Percentiles rank a stretch among this genome's conserved stretches.
Evolutionary conservation across 30 jellyfish, hydroid and myxozoan genomes (phyloP).

Genomic region (Aurelia sp.): DNA sequence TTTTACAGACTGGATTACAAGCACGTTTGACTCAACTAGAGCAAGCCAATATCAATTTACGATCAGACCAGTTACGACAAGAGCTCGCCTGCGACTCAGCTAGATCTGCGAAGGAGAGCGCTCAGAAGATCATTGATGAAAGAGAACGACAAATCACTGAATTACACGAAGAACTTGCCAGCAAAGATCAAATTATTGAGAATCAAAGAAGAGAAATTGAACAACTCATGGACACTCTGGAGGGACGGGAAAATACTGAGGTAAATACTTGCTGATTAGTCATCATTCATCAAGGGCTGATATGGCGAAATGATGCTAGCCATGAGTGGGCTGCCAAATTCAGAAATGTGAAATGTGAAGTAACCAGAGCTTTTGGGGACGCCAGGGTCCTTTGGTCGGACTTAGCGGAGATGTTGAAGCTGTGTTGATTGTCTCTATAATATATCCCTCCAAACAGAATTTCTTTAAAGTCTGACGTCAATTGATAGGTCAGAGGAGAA

Average conservation of each 20-base stretch:
- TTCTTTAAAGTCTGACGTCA: too few relatives aligned
- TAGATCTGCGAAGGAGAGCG: constrained; percentile 60
- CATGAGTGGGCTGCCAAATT: too few relatives aligned
- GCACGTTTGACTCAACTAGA: constrained; percentile 68
- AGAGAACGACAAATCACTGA: constrained; percentile 57
- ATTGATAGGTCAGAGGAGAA: too few relatives aligned
- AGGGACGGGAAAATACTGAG: constrained; percentile 76
- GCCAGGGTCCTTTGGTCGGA: too few relatives aligned
- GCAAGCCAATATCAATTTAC: constrained; percentile 48
- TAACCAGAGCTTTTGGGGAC: too few relatives aligned
- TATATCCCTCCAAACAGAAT: too few relatives aligned
- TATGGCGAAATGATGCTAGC: too few relatives aligned
- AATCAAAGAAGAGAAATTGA: constrained; percentile 67
- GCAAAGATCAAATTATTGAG: constrained; percentile 69
- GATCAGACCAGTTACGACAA: constrained; percentile 66
- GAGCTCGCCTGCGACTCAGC: constrained; percentile 73
- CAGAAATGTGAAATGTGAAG: too few relatives aligned
- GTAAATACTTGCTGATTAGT: neutral
- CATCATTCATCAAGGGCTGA: too few relatives aligned
- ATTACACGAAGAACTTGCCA: constrained; percentile 83
- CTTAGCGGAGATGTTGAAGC: too few relatives aligned
- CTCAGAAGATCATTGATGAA: constrained; percentile 59
- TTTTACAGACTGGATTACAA: constrained; percentile 67
- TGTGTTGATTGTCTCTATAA: too few relatives aligned
- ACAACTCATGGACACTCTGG: constrained; percentile 53